phyloP scores from a whole-genome alignment of 2,113 vertebrate species.

The Neogobius melanostomus region DNA sequence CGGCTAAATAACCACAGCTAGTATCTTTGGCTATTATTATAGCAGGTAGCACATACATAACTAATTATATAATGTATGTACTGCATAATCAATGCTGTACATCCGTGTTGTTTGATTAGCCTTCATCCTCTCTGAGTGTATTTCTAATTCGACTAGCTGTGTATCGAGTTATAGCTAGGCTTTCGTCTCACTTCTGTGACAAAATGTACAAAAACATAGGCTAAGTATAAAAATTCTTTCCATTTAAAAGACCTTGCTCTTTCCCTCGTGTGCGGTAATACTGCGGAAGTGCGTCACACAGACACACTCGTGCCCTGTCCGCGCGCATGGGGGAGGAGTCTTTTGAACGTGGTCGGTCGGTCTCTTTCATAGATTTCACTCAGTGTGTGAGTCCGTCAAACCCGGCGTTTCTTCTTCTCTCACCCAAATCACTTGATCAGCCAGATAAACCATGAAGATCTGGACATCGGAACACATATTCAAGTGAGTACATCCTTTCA shows the following conservation, averaged over 20 bases:
- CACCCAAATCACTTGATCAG: not conserved
- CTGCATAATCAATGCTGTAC: too few species aligned
- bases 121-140: too few species aligned
- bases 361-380: not conserved
- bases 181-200: too few species aligned
- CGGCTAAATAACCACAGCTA: conserved; percentile 6
- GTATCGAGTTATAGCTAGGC: too few species aligned
- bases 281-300: conserved; percentile 45
- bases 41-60: too few species aligned
- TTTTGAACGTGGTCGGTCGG: not conserved
- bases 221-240: not conserved
- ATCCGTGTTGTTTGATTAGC: too few species aligned
- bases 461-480: conserved; percentile 81
- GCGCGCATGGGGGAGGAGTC: conserved; percentile 26
- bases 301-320: conserved; percentile 26
- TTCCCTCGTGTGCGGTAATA: not conserved
- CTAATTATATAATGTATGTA: too few species aligned
- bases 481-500: conserved; percentile 63
- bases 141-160: too few species aligned
- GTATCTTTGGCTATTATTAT: too few species aligned
- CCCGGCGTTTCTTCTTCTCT: conserved; percentile 3
- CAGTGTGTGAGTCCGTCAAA: conserved; percentile 17
- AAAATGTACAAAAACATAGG: too few species aligned
- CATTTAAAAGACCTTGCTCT: not conserved
- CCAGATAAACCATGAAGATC: conserved; percentile 71